Evolutionary conservation across 2,113 vertebrate species (phyloP).

Genomic region (Halcyon senegalensis): DNA sequence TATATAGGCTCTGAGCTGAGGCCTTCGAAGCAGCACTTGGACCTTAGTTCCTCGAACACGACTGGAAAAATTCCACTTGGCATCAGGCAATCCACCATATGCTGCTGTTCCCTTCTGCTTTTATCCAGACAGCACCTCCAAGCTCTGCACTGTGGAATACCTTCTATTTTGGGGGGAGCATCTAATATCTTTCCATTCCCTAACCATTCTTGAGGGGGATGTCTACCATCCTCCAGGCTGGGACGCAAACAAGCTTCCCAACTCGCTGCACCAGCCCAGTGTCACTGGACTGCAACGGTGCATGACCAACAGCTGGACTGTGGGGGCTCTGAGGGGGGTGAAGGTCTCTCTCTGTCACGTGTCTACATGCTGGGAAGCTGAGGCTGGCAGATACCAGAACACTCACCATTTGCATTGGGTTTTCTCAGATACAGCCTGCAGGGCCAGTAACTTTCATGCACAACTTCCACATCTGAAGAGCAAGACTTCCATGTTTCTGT

Average conservation of each 20-base stretch:
- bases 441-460: background rate
- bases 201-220: background rate
- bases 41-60: conserved; percentile 13
- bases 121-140: conserved; percentile 12
- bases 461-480: background rate
- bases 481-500: background rate
- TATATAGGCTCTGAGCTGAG: conserved; percentile 40
- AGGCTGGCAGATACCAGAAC: background rate
- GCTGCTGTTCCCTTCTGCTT: conserved; percentile 26
- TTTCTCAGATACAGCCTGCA: background rate
- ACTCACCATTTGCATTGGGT: background rate
- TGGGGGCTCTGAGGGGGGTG: background rate
- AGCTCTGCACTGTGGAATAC: background rate
- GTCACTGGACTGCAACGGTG: background rate
- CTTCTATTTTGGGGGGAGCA: conserved; percentile 35
- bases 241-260: background rate
- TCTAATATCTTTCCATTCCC: conserved; percentile 37
- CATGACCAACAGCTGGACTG: background rate
- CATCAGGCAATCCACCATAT: conserved; percentile 25
- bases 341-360: background rate
- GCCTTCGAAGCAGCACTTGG: conserved; percentile 37
- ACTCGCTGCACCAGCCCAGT: background rate
- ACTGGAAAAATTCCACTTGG: conserved; percentile 51
- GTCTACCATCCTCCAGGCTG: background rate
- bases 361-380: background rate